A percentile compares a stretch with the other conserved stretches of the same genome.
Evolutionary conservation across 2,113 vertebrate species (phyloP).

Genomic region (Talpa occidentalis): DNA sequence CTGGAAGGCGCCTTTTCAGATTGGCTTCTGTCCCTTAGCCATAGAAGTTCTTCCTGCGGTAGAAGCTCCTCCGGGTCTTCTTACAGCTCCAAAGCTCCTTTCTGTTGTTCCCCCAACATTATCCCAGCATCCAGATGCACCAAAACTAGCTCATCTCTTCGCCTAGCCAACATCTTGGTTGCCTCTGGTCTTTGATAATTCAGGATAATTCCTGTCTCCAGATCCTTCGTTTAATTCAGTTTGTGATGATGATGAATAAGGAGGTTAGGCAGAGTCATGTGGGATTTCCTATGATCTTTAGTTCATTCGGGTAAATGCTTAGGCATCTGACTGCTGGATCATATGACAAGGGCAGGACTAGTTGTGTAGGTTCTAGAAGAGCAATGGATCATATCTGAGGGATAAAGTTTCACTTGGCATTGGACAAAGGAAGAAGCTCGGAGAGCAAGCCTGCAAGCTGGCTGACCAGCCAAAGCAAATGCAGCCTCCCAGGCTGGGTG

Average conservation of each 20-base stretch:
- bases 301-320: neutral
- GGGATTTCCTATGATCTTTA: neutral
- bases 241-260: accelerated
- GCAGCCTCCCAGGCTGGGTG: too few species aligned
- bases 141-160: accelerated
- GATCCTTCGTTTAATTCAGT: neutral
- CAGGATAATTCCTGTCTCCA: too few species aligned
- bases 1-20: accelerated
- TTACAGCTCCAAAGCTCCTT: neutral
- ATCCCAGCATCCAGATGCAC: neutral
- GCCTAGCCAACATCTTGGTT: neutral
- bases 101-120: neutral
- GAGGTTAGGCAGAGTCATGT: accelerated
- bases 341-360: accelerated
- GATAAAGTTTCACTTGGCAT: neutral
- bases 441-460: accelerated
- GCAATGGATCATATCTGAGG: neutral
- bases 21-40: neutral
- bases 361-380: neutral
- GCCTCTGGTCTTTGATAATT: too few species aligned
- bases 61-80: neutral
- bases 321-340: neutral
- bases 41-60: neutral
- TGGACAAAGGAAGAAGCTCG: neutral
- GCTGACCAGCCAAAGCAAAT: accelerated